Conservation (phyloP, 2,888 invertebrate genomes). For the Slavum lentiscoides region DNA sequence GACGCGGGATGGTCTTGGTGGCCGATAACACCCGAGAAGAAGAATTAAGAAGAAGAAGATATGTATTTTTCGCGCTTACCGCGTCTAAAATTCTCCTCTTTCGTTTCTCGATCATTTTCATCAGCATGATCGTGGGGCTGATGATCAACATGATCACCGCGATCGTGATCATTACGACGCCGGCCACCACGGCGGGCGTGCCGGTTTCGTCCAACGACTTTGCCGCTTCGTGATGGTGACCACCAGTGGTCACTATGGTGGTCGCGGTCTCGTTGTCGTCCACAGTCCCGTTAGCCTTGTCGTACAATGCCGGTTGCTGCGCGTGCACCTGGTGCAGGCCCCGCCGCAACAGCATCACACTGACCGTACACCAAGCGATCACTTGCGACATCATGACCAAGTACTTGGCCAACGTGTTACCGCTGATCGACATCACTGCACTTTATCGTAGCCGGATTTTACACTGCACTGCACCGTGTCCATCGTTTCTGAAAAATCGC, state of each 20-base stretch:
- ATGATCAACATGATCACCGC: slow-evolving; percentile 45
- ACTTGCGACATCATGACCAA: slow-evolving; percentile 46
- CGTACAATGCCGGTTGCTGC: background rate
- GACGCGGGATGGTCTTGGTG: too few relatives aligned
- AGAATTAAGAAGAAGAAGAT: too few relatives aligned
- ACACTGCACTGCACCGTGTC: background rate
- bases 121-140: slow-evolving; percentile 41
- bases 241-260: too few relatives aligned
- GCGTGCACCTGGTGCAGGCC: slow-evolving; percentile 36
- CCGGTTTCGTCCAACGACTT: slow-evolving; percentile 26
- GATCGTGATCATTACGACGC: slow-evolving; percentile 45
- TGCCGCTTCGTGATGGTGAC: background rate
- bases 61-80: slow-evolving; percentile 12
- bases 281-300: too few relatives aligned
- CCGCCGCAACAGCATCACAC: slow-evolving; percentile 33
- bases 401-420: slow-evolving; percentile 46
- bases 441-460: background rate
- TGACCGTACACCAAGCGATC: slow-evolving; percentile 48
- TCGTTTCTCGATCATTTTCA: slow-evolving; percentile 43
- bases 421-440: slow-evolving; percentile 39
- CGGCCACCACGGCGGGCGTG: slow-evolving; percentile 42
- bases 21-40: too few relatives aligned
- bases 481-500: slow-evolving; percentile 17
- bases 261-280: background rate
- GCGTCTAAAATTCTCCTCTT: slow-evolving; percentile 3